These are phyloP conservation scores for Lepidurus couesii DNA, from an alignment of 1,140 invertebrate species.

Conservation along the genomic window DNA sequence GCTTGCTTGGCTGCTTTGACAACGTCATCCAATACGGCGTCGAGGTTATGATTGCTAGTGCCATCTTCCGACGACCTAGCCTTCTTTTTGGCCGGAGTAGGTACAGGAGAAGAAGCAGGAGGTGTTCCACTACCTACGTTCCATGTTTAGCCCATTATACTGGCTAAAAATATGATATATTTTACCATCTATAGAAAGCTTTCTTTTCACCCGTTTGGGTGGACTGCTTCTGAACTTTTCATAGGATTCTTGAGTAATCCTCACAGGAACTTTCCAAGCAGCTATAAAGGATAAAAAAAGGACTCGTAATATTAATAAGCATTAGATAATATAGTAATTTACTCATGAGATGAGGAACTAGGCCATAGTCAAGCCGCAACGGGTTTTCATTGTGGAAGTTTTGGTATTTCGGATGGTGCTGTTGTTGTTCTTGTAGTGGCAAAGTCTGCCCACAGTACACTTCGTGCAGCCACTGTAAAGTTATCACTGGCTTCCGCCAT, in stretches of 20 bases:
- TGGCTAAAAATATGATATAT: background rate
- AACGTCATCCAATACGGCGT: constrained; percentile 35
- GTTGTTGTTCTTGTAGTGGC: constrained; percentile 61
- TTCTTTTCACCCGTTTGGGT: constrained; percentile 25
- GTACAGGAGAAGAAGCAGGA: constrained; percentile 9
- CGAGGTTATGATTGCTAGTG: constrained; percentile 33
- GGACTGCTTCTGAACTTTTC: constrained; percentile 49
- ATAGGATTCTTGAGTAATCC: constrained; percentile 77
- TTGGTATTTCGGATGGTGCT: constrained; percentile 77
- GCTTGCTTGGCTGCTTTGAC: constrained; percentile 32
- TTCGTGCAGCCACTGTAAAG: constrained; percentile 88
- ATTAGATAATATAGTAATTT: constrained; percentile 21
- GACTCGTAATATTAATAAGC: constrained; percentile 26
- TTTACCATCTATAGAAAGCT: constrained; percentile 12
- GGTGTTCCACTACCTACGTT: constrained; percentile 32
- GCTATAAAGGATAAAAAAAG: constrained; percentile 51
- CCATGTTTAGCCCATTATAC: constrained; percentile 31
- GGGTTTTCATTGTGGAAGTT: constrained; percentile 72
- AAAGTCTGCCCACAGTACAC: constrained; percentile 81
- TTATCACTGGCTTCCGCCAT: constrained; percentile 78
- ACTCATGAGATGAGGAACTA: constrained; percentile 78
- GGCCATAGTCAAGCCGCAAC: constrained; percentile 77
- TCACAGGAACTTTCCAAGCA: constrained; percentile 85
- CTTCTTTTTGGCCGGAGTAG: constrained; percentile 31
- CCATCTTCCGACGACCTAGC: constrained; percentile 27